Conservation (phyloP, 2,797 vertebrate genomes). For the Tolypeutes matacus region DNA sequence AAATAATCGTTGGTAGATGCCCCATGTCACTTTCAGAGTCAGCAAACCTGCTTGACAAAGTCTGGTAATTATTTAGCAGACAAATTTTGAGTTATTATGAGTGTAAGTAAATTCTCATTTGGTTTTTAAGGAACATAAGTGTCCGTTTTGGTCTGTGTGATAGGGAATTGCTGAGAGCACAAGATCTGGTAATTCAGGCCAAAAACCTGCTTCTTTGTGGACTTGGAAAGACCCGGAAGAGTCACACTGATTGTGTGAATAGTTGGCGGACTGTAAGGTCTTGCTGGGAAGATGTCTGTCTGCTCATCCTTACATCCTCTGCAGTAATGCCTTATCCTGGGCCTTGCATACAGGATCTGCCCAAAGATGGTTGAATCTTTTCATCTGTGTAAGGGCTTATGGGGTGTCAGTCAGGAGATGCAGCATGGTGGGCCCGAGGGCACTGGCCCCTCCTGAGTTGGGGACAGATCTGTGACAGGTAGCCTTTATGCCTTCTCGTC, state of each 20-base stretch:
- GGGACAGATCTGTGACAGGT: neutral
- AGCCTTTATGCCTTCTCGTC: too few species aligned
- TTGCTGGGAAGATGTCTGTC: neutral
- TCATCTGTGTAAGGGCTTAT: neutral
- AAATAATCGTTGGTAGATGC: neutral
- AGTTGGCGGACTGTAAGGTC: neutral
- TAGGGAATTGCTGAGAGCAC: neutral
- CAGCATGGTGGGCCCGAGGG: neutral
- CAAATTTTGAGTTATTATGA: neutral
- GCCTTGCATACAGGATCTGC: neutral
- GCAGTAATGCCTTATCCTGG: neutral
- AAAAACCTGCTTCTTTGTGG: neutral
- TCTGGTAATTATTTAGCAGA: neutral
- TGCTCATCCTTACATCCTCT: accelerated
- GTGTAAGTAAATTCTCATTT: neutral
- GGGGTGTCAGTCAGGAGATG: neutral
- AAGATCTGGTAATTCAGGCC: neutral
- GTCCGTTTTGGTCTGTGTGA: neutral
- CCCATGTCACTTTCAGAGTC: neutral
- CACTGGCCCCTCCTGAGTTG: neutral
- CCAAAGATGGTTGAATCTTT: neutral
- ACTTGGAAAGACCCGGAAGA: neutral
- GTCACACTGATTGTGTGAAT: neutral
- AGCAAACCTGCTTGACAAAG: neutral
- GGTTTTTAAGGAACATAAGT: neutral